Evolutionary conservation across 2,888 invertebrate genomes (phyloP).

Genomic region (Eilema depressum): DNA sequence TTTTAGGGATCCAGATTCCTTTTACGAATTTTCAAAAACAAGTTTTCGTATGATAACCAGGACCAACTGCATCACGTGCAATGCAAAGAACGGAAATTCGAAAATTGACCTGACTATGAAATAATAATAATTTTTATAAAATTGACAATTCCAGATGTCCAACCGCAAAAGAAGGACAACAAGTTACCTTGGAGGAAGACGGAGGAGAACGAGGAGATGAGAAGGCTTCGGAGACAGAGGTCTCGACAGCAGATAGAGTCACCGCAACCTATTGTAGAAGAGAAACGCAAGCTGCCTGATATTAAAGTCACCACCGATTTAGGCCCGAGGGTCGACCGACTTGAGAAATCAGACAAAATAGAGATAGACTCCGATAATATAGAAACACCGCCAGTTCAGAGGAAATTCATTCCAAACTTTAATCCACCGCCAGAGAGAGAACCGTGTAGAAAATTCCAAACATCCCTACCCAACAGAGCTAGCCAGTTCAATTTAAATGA

Average conservation of each 20-base stretch:
- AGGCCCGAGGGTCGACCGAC: slow-evolving; percentile 54
- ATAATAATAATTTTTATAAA: neutral
- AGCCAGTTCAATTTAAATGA: slow-evolving; percentile 55
- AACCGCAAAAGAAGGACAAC: slow-evolving; percentile 91
- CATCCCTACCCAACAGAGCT: slow-evolving; percentile 61
- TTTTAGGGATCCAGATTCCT: no score
- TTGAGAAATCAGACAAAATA: slow-evolving; percentile 87
- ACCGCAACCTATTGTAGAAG: slow-evolving; percentile 86
- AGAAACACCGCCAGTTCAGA: slow-evolving; percentile 94
- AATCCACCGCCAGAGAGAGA: slow-evolving; percentile 88
- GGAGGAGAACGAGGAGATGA: slow-evolving; percentile 89
- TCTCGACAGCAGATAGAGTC: slow-evolving; percentile 83
- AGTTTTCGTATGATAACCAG: no score
- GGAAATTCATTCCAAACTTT: slow-evolving; percentile 85
- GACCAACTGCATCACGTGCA: no score
- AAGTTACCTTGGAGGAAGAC: slow-evolving; percentile 93
- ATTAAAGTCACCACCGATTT: slow-evolving; percentile 72
- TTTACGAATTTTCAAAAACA: no score
- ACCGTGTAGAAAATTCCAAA: slow-evolving; percentile 86
- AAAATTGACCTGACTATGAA: neutral
- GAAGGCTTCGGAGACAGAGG: slow-evolving; percentile 87
- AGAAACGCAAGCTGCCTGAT: slow-evolving; percentile 86
- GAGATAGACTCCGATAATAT: slow-evolving; percentile 97
- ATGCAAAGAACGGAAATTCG: no score
- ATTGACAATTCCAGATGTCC: slow-evolving; percentile 86